Percentiles rank a stretch among this genome's conserved stretches.
phyloP scores from a whole-genome alignment of 2,888 invertebrate genomes.

The Tetranychus truncatus region DNA sequence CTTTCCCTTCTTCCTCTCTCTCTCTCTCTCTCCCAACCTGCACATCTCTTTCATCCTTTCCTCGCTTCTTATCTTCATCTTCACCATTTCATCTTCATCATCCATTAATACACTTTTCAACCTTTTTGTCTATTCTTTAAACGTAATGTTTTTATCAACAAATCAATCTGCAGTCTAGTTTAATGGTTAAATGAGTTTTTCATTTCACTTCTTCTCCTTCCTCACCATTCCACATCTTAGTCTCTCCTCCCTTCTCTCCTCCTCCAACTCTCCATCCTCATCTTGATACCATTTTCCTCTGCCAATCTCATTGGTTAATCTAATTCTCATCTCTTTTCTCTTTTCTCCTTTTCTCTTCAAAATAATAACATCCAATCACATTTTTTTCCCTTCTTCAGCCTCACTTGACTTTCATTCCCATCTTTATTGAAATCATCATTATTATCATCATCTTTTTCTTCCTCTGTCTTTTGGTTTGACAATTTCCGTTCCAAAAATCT shows the following conservation, averaged over 20 bases:
- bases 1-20: too few relatives aligned
- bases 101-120: background rate
- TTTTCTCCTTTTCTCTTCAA: background rate
- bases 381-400: background rate
- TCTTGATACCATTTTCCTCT: background rate
- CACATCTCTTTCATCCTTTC: background rate
- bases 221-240: background rate
- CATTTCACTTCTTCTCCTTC: conserved; percentile 5
- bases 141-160: background rate
- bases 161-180: background rate
- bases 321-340: background rate
- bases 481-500: background rate
- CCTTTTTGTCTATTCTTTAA: background rate
- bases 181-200: background rate
- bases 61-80: background rate
- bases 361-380: background rate
- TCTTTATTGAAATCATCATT: background rate
- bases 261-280: background rate
- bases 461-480: background rate
- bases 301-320: background rate
- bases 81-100: background rate
- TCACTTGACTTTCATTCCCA: background rate
- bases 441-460: background rate
- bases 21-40: background rate
- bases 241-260: conserved; percentile 12